A percentile compares a stretch with the other conserved stretches of the same genome.
phyloP scores from a whole-genome alignment of 2,888 invertebrate species.

The Itoplectis maculator region DNA sequence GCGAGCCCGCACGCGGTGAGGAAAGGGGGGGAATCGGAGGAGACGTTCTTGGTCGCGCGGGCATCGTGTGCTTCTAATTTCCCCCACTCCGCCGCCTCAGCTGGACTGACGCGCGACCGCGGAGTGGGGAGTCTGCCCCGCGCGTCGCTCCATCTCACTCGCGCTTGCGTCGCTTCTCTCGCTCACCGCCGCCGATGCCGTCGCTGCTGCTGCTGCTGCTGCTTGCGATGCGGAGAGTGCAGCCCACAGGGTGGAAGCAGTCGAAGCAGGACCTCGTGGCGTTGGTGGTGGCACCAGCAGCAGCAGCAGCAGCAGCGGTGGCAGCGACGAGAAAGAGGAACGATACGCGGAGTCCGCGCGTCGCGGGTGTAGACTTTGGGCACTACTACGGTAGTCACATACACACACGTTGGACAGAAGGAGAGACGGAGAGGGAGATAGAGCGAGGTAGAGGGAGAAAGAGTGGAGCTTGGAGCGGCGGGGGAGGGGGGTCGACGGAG shows the following conservation, averaged over 20 bases:
- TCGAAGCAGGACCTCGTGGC: slow-evolving; percentile 47
- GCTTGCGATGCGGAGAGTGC: slow-evolving; percentile 51
- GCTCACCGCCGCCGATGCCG: slow-evolving; percentile 24
- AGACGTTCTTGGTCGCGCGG: slow-evolving; percentile 46
- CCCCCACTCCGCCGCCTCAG: slow-evolving; percentile 36
- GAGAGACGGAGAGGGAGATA: neutral
- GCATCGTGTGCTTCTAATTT: slow-evolving; percentile 17
- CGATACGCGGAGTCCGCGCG: slow-evolving; percentile 42
- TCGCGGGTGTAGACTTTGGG: slow-evolving; percentile 55
- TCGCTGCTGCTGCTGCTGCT: too few relatives aligned
- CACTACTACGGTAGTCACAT: slow-evolving; percentile 27
- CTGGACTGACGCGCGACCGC: slow-evolving; percentile 43
- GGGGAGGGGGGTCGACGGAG: slow-evolving; percentile 31
- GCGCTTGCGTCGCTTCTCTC: slow-evolving; percentile 6
- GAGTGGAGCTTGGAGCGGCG: neutral
- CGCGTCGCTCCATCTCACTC: slow-evolving; percentile 32
- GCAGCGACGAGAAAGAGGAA: slow-evolving; percentile 12
- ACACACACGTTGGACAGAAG: neutral
- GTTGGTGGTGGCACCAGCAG: slow-evolving; percentile 13
- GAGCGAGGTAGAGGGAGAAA: neutral
- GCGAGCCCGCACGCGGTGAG: neutral
- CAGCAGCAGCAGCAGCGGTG: too few relatives aligned
- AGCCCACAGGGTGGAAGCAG: slow-evolving; percentile 45
- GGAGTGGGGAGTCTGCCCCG: slow-evolving; percentile 45
- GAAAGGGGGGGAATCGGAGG: slow-evolving; percentile 47